These are phyloP conservation scores for Andrena hattorfiana DNA, from an alignment of 2,888 invertebrate species.

Conservation along the genomic window DNA sequence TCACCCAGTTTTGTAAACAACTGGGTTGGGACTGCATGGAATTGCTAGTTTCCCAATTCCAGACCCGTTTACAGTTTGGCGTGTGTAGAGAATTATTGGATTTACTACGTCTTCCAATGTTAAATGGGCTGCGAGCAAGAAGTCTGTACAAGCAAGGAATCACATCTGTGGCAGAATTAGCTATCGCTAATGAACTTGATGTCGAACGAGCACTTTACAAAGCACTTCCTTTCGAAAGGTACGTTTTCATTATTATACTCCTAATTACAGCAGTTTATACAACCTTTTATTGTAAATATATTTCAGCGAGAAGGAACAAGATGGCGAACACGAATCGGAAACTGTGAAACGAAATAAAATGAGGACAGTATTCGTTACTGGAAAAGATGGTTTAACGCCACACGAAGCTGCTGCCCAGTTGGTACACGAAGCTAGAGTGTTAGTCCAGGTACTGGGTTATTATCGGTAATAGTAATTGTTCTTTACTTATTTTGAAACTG, in stretches of 20 bases:
- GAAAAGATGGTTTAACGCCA: conserved; percentile 92
- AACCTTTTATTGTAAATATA: conserved; percentile 2
- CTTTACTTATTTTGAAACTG: background rate
- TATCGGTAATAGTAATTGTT: conserved; percentile 1
- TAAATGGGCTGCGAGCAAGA: conserved; percentile 94
- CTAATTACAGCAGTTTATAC: background rate
- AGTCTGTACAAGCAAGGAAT: conserved; percentile 93
- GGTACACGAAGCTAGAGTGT: conserved; percentile 91
- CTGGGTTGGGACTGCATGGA: conserved; percentile 97
- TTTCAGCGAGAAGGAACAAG: conserved; percentile 89
- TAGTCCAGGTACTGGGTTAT: conserved; percentile 84
- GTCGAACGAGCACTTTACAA: conserved; percentile 92
- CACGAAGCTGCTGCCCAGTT: conserved; percentile 93
- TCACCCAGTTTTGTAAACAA: conserved; percentile 97
- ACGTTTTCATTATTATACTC: conserved; percentile 18
- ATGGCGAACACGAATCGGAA: conserved; percentile 89
- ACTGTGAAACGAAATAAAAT: conserved; percentile 89
- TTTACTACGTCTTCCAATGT: conserved; percentile 92
- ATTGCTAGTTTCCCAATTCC: conserved; percentile 95
- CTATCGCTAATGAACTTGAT: conserved; percentile 89
- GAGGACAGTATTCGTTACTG: conserved; percentile 92
- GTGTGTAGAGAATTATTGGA: conserved; percentile 97
- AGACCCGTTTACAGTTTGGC: conserved; percentile 97
- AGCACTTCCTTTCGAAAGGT: conserved; percentile 94
- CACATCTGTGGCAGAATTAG: conserved; percentile 91